Percentiles rank a stretch among this genome's conserved stretches.
These are phyloP conservation scores for Synergus umbraculus DNA, from an alignment of 2,888 invertebrate genomes.

Conservation along the genomic window DNA sequence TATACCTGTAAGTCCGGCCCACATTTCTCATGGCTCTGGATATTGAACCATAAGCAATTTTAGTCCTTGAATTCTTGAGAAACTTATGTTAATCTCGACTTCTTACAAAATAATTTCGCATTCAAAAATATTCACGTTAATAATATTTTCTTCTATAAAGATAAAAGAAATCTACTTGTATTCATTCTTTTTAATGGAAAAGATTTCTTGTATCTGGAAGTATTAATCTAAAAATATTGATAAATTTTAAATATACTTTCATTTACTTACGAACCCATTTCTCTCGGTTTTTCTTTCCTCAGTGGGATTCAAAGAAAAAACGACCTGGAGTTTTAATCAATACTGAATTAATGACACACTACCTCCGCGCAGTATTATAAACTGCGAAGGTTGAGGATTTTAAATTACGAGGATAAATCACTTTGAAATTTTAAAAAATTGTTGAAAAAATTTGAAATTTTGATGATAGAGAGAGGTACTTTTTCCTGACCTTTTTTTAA, in stretches of 20 bases:
- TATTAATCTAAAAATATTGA: conserved; percentile 5
- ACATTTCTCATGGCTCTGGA: background rate
- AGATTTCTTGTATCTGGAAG: background rate
- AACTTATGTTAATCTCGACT: background rate
- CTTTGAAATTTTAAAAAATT: background rate
- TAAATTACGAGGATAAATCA: conserved; percentile 8
- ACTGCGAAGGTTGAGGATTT: conserved; percentile 8
- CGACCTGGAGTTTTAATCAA: conserved; percentile 19
- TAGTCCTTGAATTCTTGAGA: background rate
- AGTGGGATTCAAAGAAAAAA: conserved; percentile 36
- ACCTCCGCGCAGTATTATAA: conserved; percentile 16
- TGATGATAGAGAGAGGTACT: background rate
- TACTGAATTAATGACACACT: conserved; percentile 23
- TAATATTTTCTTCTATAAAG: background rate
- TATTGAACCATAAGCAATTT: background rate
- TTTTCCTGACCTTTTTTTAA: conserved; percentile 33
- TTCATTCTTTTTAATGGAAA: background rate
- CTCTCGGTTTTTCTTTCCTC: background rate
- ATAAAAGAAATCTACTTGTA: background rate
- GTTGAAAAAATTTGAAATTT: background rate
- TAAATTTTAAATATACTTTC: background rate
- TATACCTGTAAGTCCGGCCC: background rate
- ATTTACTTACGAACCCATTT: background rate
- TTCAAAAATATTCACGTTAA: background rate
- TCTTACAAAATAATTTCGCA: background rate